These are phyloP conservation scores for Sebastes kiyomatsui DNA, from an alignment of 2,797 vertebrate genomes.

Conservation along the genomic window DNA sequence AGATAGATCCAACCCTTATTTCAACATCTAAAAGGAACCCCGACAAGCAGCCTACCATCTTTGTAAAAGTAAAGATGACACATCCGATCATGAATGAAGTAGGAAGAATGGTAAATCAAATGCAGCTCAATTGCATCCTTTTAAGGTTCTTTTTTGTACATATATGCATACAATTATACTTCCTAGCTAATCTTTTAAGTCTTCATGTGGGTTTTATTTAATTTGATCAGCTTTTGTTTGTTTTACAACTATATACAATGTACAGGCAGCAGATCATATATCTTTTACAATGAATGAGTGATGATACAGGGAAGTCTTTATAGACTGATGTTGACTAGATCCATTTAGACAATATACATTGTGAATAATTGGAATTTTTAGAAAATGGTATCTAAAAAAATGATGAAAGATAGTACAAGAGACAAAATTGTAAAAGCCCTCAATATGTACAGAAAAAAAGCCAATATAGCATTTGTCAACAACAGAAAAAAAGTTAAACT, in stretches of 20 bases:
- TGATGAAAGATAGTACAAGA: constrained; percentile 81
- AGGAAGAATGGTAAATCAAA: constrained; percentile 65
- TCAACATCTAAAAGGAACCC: constrained; percentile 32
- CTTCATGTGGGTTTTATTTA: constrained; percentile 83
- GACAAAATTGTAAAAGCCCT: constrained; percentile 85
- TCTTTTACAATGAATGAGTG: constrained; percentile 81
- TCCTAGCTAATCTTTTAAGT: constrained; percentile 79
- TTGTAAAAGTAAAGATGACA: constrained; percentile 53
- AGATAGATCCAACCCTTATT: constrained; percentile 34
- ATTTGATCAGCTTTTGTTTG: constrained; percentile 81
- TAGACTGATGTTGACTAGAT: constrained; percentile 74
- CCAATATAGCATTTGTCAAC: constrained; percentile 78
- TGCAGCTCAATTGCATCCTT: constrained; percentile 72
- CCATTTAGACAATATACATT: constrained; percentile 81
- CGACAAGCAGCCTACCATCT: constrained; percentile 37
- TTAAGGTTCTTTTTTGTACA: constrained; percentile 78
- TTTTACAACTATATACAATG: constrained; percentile 91
- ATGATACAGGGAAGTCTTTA: constrained; percentile 77
- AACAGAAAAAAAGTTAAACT: constrained; percentile 65
- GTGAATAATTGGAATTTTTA: constrained; percentile 79
- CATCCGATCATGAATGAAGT: constrained; percentile 52
- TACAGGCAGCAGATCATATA: constrained; percentile 88
- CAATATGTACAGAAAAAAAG: constrained; percentile 86
- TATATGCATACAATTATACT: constrained; percentile 83
- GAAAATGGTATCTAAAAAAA: constrained; percentile 85